phyloP scores from a whole-genome alignment of 2,888 invertebrate genomes.

The Eudemis profundana region DNA sequence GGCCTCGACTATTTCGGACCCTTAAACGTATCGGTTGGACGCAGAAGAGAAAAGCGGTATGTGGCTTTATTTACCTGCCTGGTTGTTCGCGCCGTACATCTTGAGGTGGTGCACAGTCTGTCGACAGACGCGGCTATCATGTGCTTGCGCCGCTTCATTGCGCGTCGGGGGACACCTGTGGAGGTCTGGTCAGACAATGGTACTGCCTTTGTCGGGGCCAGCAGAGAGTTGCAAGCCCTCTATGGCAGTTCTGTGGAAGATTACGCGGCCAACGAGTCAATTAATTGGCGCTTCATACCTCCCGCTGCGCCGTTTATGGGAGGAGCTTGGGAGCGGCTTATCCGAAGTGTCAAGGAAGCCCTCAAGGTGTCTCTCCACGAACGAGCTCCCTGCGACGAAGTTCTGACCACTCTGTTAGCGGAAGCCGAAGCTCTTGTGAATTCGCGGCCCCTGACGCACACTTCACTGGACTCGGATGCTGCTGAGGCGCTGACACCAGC shows the following conservation, averaged over 20 bases:
- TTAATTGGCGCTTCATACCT: conserved; percentile 30
- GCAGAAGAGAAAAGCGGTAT: conserved; percentile 43
- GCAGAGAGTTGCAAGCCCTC: not conserved
- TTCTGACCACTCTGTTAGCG: conserved; percentile 15
- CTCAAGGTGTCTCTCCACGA: not conserved
- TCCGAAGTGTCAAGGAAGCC: conserved; percentile 8
- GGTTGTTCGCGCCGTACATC: conserved; percentile 36
- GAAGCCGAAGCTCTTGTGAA: conserved; percentile 25
- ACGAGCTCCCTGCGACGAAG: conserved; percentile 2
- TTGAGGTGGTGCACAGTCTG: conserved; percentile 35
- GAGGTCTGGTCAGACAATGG: conserved; percentile 24
- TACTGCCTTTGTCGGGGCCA: conserved; percentile 13
- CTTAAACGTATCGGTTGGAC: conserved; percentile 39
- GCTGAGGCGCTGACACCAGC: conserved; percentile 26
- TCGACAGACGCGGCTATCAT: conserved; percentile 31
- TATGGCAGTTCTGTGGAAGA: conserved; percentile 1
- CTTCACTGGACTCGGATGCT: too few species aligned
- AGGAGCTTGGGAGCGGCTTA: conserved; percentile 24
- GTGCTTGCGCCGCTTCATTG: conserved; percentile 25
- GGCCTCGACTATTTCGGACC: conserved; percentile 48
- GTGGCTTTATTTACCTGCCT: conserved; percentile 46
- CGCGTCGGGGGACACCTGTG: conserved; percentile 8
- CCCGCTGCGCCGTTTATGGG: conserved; percentile 27
- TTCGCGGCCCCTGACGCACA: too few species aligned
- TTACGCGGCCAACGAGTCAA: conserved; percentile 10